A percentile compares a stretch with the other conserved stretches of the same genome.
Conservation (phyloP, 2,888 invertebrate species). For the Eupsilia transversa region DNA sequence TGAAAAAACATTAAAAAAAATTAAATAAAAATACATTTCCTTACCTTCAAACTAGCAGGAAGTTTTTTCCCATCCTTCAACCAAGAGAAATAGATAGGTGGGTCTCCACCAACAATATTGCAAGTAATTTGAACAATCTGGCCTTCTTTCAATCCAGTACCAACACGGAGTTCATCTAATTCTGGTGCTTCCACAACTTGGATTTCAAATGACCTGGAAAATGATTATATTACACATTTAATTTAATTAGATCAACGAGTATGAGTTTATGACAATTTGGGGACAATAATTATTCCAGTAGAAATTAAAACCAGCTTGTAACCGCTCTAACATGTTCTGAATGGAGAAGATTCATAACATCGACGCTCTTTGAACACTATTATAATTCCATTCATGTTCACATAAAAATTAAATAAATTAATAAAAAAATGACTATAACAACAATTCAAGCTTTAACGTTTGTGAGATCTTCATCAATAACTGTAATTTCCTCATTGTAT, state of each 20-base stretch:
- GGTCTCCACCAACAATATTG: slow-evolving; percentile 93
- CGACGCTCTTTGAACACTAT: background rate
- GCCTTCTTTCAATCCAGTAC: slow-evolving; percentile 95
- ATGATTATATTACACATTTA: background rate
- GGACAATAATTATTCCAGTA: background rate
- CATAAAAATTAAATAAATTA: background rate
- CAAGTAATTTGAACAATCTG: slow-evolving; percentile 96
- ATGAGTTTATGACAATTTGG: background rate
- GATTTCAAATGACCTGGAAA: slow-evolving; percentile 91
- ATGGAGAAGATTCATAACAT: background rate
- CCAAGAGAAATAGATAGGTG: slow-evolving; percentile 93
- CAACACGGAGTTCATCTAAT: slow-evolving; percentile 95
- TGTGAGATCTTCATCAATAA: background rate
- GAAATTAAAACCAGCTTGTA: background rate
- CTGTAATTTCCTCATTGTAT: background rate
- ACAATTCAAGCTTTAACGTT: background rate
- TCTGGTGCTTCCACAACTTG: slow-evolving; percentile 94
- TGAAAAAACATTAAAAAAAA: background rate
- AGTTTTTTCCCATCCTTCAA: slow-evolving; percentile 92
- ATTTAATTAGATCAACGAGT: background rate
- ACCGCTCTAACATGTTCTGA: background rate
- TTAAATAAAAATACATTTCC: background rate
- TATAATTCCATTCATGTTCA: background rate
- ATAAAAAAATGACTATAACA: background rate
- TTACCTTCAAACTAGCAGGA: slow-evolving; percentile 91